phyloP scores from a whole-genome alignment of 2,888 invertebrate genomes.

The Tetranychus truncatus region DNA sequence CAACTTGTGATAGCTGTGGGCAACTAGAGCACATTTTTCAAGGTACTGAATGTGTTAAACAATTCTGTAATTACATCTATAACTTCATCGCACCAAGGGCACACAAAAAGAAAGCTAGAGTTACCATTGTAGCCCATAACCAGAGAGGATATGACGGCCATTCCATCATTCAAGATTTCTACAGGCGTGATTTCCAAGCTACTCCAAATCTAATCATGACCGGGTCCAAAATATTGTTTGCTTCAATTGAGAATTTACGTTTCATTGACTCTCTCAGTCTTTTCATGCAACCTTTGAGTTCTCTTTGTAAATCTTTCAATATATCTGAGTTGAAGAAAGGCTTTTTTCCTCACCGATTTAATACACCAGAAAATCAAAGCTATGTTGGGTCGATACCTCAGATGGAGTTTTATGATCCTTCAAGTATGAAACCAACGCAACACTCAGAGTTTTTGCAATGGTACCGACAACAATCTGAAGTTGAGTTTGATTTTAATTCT shows the following conservation, averaged over 20 bases:
- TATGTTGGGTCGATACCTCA: background rate
- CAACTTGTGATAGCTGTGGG: conserved; percentile 8
- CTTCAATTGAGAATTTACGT: conserved; percentile 11
- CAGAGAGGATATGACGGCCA: conserved; percentile 18
- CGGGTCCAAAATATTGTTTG: conserved; percentile 13
- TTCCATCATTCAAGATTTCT: conserved; percentile 17
- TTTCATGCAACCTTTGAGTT: conserved; percentile 12
- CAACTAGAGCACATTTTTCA: background rate
- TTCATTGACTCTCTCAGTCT: conserved; percentile 17
- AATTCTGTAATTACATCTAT: conserved; percentile 33
- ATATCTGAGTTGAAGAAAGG: background rate
- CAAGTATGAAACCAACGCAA: background rate
- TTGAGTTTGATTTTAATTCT: conserved; percentile 23
- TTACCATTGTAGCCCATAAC: conserved; percentile 13
- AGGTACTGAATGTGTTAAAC: conserved; percentile 10
- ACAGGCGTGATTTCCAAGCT: conserved; percentile 7
- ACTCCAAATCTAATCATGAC: conserved; percentile 5
- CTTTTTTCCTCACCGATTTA: background rate
- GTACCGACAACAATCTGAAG: conserved; percentile 4
- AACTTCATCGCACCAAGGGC: conserved; percentile 32
- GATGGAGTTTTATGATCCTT: background rate
- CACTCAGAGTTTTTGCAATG: conserved; percentile 6
- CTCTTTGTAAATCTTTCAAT: conserved; percentile 16
- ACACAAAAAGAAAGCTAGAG: too few relatives aligned
- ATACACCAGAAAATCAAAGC: background rate